A percentile compares a stretch with the other conserved stretches of the same genome.
These are phyloP conservation scores for Brachionus sp. DNA, from an alignment of 1,140 invertebrate genomes.

Conservation along the genomic window DNA sequence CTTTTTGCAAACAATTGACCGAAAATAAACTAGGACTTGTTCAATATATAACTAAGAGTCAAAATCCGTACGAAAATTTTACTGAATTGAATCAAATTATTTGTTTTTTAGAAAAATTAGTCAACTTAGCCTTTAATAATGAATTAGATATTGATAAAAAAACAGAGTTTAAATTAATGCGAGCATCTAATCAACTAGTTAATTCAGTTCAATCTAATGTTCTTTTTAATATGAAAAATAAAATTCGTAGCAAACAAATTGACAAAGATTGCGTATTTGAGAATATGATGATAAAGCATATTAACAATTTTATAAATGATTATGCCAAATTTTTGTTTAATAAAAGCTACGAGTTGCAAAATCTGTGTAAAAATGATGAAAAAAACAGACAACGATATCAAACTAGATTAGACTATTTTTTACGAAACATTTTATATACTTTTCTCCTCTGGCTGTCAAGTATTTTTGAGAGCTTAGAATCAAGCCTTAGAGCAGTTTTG, in stretches of 20 bases:
- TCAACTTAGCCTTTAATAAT: neutral
- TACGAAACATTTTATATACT: neutral
- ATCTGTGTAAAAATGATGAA: neutral
- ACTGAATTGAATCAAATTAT: neutral
- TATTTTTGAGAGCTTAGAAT: neutral
- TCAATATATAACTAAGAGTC: neutral
- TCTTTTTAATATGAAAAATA: neutral
- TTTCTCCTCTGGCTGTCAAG: neutral
- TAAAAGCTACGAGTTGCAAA: neutral
- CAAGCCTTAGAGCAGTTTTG: neutral
- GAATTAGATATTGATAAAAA: neutral
- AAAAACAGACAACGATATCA: neutral
- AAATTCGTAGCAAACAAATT: neutral
- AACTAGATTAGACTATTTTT: neutral
- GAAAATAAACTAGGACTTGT: neutral
- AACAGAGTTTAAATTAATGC: neutral
- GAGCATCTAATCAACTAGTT: neutral
- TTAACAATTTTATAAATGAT: constrained; percentile 18
- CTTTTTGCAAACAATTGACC: constrained; percentile 30
- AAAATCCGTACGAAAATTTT: neutral
- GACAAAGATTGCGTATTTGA: neutral
- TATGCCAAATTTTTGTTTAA: neutral
- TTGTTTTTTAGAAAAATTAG: neutral
- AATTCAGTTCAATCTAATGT: constrained; percentile 21
- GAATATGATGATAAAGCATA: neutral